phyloP scores from a whole-genome alignment of 2,797 vertebrate genomes.

The Chrysocyon brachyurus region DNA sequence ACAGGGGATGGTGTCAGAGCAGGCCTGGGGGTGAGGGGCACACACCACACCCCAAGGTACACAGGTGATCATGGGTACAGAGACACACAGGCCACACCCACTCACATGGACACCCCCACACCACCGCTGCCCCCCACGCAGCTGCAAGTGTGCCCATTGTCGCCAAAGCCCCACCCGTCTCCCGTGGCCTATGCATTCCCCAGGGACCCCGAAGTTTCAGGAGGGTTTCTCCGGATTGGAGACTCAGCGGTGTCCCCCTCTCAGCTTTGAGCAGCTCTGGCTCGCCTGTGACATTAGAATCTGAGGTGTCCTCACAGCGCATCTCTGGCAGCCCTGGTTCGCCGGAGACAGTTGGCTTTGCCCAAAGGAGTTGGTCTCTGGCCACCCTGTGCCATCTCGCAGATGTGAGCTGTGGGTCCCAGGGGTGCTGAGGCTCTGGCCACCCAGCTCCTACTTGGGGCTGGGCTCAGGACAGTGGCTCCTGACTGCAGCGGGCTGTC shows the following conservation, averaged over 20 bases:
- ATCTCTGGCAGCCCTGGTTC: not conserved
- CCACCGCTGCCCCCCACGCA: fast-evolving
- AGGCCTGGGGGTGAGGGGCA: not conserved
- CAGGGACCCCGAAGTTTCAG: not conserved
- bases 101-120: fast-evolving
- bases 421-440: not conserved
- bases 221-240: not conserved
- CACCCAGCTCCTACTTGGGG: not conserved
- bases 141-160: not conserved
- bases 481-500: not conserved
- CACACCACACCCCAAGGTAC: not conserved
- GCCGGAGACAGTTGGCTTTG: not conserved
- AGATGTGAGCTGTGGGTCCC: not conserved
- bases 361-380: not conserved
- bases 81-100: not conserved
- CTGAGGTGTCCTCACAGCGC: not conserved
- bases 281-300: not conserved
- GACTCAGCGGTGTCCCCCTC: not conserved
- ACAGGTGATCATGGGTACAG: not conserved
- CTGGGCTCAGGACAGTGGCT: not conserved
- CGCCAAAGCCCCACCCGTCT: not conserved
- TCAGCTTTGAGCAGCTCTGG: not conserved
- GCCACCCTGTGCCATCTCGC: not conserved
- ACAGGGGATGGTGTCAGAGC: constrained; percentile 73
- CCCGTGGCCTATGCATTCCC: fast-evolving